These are phyloP conservation scores for Seriola quinqueradiata DNA, from an alignment of 2,113 vertebrate genomes.

Conservation along the genomic window DNA sequence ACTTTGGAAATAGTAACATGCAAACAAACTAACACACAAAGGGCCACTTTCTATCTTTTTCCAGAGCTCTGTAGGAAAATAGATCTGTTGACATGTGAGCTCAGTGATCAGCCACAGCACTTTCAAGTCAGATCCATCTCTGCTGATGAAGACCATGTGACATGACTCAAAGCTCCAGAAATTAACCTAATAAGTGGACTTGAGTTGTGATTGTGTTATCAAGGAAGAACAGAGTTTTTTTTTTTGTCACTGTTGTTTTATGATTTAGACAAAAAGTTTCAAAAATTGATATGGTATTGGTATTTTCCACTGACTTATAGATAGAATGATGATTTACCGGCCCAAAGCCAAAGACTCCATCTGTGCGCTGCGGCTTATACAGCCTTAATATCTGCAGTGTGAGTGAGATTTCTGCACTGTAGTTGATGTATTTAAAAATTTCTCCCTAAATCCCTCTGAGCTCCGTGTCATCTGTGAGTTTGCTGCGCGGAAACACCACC, in stretches of 20 bases:
- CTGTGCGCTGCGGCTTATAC: not conserved
- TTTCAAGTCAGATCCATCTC: not conserved
- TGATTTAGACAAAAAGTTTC: not conserved
- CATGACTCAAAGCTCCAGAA: not conserved
- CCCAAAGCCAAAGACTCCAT: constrained; percentile 13
- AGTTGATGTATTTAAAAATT: not conserved
- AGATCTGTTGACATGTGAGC: too few relatives aligned
- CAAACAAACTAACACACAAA: too few relatives aligned
- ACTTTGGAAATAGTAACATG: too few relatives aligned
- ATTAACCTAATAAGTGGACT: not conserved
- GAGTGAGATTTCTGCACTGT: constrained; percentile 16
- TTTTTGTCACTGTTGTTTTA: not conserved
- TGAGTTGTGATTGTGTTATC: not conserved
- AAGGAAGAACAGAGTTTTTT: not conserved
- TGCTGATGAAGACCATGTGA: not conserved
- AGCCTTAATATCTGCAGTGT: constrained; percentile 16
- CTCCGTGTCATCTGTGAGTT: constrained; percentile 17
- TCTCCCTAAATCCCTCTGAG: constrained; percentile 9
- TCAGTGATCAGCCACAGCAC: not conserved
- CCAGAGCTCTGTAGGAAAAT: too few relatives aligned
- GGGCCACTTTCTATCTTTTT: too few relatives aligned
- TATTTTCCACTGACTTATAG: not conserved
- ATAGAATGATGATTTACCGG: not conserved
- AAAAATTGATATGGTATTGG: too few relatives aligned
- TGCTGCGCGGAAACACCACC: not conserved